Evolutionary conservation across 2,797 vertebrate species (phyloP), one percentile per base, ranked within the genome.

Genomic region (Pipistrellus pygmaeus): DNA sequence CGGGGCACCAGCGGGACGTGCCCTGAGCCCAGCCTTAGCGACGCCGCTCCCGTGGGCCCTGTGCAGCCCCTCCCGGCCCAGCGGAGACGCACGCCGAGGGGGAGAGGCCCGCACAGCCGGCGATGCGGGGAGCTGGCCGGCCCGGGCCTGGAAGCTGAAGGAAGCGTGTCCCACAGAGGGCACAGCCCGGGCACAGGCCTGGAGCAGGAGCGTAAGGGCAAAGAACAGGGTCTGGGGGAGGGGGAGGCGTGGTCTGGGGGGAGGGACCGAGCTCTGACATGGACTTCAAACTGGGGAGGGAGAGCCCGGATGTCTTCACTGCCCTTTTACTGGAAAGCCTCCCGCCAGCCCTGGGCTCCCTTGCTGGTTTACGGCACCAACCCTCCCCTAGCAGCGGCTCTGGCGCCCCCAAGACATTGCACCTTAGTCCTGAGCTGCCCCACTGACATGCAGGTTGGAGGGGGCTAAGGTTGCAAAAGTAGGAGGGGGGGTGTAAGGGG

Each of bases 71-170:
- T 20, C 1, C 30, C 0, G 1, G 2, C 8, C 44, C 10, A 20
- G 30, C 69, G 6, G n/a, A 27, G 53, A 4, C 46, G 27, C 41
- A 2, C 5, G 88, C 23, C 75, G 46, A 32, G 55, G 38, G 13
- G 41, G 57, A 35, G 85, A 38, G 1, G 30, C 41, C 68, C 12
- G 1, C 27, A 44, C 5, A 12, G 77, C 10, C 32, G 75, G 17
- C 23, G 6, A 12, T 2, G 11, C 17, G 1, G 9, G 5, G 12
- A 7, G 8, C 0, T 0, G 2, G 66, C 48, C 60, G 21, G 46
- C n/a, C 2, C 2, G 23, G 75, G 35, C 53, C 41, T 1, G 3
- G 55, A 6, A 57, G 51, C 46, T 48, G 7, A 13, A 4, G 73
- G 72, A 80, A 21, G 48, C 32, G 46, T 44, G 35, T 27, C 60